A percentile compares a stretch with the other conserved stretches of the same genome.
These are phyloP conservation scores for Acanthurus lineatus DNA, from an alignment of 2,797 vertebrate genomes.

Conservation along the genomic window DNA sequence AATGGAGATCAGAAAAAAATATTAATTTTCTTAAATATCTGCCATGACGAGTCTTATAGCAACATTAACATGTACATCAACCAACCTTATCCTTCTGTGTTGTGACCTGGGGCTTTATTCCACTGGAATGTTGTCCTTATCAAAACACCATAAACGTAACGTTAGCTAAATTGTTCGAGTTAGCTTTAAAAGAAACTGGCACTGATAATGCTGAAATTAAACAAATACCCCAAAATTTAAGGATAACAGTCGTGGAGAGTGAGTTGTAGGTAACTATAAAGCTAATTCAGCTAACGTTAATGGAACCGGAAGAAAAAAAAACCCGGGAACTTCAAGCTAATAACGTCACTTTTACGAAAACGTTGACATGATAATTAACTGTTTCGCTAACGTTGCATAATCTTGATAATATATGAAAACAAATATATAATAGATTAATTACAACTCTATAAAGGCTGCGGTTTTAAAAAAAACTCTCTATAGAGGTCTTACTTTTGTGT, in stretches of 20 bases:
- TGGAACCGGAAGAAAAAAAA: too few species aligned
- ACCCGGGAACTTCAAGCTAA: conserved; percentile 20
- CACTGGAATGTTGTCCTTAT: not conserved
- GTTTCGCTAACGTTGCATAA: not conserved
- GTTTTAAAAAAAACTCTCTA: not conserved
- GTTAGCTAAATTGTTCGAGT: not conserved
- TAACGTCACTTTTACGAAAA: not conserved
- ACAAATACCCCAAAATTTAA: not conserved
- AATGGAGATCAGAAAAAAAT: conserved; percentile 1
- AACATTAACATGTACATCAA: not conserved
- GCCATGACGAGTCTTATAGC: not conserved
- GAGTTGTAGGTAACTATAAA: not conserved
- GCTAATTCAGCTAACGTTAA: not conserved
- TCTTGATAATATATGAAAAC: not conserved
- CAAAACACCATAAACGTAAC: not conserved
- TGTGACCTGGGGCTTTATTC: too few species aligned
- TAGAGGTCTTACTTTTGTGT: not conserved
- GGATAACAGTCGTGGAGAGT: not conserved
- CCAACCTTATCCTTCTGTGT: too few species aligned
- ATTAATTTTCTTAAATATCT: not conserved
- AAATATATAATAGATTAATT: not conserved
- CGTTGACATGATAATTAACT: not conserved
- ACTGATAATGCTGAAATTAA: not conserved
- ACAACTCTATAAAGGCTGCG: not conserved
- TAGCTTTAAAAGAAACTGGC: not conserved